phyloP scores from a whole-genome alignment of 2,888 invertebrate genomes.

The Sinhomidia bicolor region DNA sequence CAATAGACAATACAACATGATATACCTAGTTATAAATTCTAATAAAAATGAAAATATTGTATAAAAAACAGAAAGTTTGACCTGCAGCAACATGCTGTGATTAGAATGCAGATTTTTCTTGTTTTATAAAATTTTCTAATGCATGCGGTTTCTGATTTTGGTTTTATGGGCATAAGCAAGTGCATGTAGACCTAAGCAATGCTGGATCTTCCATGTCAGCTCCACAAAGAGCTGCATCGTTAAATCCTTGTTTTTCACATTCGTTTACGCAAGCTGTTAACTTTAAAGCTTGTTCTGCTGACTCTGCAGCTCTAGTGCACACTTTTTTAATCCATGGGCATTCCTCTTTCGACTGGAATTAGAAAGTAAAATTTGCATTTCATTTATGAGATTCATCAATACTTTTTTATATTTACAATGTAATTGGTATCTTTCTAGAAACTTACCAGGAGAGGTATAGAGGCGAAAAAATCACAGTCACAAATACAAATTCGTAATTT shows the following conservation, averaged over 20 bases:
- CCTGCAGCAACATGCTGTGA: not conserved
- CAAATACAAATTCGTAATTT: slow-evolving; percentile 53
- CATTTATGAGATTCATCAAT: not conserved
- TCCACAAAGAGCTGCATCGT: slow-evolving; percentile 59
- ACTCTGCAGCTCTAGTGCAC: slow-evolving; percentile 37
- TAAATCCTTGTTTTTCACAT: slow-evolving; percentile 41
- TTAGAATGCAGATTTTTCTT: too few relatives aligned
- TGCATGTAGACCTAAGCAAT: slow-evolving; percentile 49
- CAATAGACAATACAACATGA: too few relatives aligned
- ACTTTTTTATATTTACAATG: not conserved
- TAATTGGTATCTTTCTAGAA: too few relatives aligned
- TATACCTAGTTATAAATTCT: too few relatives aligned
- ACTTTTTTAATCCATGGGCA: slow-evolving; percentile 48
- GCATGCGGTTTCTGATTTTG: too few relatives aligned
- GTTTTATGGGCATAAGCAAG: slow-evolving; percentile 47
- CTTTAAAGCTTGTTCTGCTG: slow-evolving; percentile 45
- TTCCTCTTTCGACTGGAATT: slow-evolving; percentile 10
- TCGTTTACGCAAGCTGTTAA: slow-evolving; percentile 34
- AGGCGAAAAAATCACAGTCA: slow-evolving; percentile 38
- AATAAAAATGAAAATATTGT: too few relatives aligned
- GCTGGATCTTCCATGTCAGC: slow-evolving; percentile 63
- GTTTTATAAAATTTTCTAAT: too few relatives aligned
- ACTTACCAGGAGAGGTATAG: not conserved
- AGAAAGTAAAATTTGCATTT: not conserved
- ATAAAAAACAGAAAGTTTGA: slow-evolving; percentile 8